phyloP scores from a whole-genome alignment of 2,797 vertebrate species.

The Sebastes elongatus region DNA sequence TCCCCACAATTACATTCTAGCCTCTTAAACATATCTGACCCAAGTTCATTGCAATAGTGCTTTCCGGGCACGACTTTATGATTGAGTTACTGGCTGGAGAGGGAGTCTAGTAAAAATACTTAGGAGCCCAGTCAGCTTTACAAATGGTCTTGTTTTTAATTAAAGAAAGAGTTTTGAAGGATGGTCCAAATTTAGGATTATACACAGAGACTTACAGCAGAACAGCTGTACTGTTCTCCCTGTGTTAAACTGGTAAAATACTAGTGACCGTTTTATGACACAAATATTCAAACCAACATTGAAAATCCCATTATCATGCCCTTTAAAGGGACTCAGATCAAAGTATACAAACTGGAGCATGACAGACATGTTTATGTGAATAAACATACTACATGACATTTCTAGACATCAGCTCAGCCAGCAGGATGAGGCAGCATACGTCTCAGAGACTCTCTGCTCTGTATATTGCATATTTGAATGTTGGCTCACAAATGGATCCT shows the following conservation, averaged over 20 bases:
- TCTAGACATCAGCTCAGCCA: slow-evolving; percentile 16
- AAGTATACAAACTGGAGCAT: slow-evolving; percentile 34
- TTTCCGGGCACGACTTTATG: slow-evolving; percentile 49
- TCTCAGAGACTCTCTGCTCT: slow-evolving; percentile 22
- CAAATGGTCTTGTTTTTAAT: slow-evolving; percentile 3
- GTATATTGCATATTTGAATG: slow-evolving; percentile 48
- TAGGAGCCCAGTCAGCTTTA: background rate
- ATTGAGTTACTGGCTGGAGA: slow-evolving; percentile 44
- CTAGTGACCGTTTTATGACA: background rate
- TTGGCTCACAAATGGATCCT: slow-evolving; percentile 51
- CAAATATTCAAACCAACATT: background rate
- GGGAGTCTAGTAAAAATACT: slow-evolving; percentile 27
- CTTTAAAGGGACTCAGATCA: background rate
- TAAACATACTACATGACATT: slow-evolving; percentile 35
- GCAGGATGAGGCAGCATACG: slow-evolving; percentile 24
- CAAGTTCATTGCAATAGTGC: slow-evolving; percentile 49
- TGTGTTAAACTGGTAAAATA: background rate
- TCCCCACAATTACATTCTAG: slow-evolving; percentile 75
- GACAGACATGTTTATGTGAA: slow-evolving; percentile 23
- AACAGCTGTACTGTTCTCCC: background rate
- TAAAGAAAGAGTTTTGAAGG: background rate
- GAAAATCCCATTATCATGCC: background rate
- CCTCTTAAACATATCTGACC: slow-evolving; percentile 61
- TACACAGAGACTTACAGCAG: background rate
- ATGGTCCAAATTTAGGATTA: background rate